These are phyloP conservation scores for Mionectes olivaceus DNA, from an alignment of 2,797 vertebrate genomes.

Conservation along the genomic window DNA sequence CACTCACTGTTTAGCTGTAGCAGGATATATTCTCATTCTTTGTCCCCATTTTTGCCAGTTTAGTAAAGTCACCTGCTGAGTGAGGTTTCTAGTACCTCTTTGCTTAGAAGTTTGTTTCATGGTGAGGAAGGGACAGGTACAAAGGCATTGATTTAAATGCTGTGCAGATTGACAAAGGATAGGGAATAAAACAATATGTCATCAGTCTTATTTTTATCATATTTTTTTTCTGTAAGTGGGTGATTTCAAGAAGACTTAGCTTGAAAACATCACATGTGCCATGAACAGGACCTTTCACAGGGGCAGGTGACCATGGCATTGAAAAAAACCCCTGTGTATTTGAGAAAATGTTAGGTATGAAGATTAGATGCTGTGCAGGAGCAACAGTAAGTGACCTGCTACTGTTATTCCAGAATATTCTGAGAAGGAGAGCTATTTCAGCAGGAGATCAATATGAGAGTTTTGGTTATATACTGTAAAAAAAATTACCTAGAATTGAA, in stretches of 20 bases:
- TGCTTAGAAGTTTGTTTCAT: background rate
- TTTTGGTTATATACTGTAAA: conserved; percentile 1
- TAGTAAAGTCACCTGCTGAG: background rate
- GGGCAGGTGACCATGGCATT: background rate
- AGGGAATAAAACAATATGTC: background rate
- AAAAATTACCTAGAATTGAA: background rate
- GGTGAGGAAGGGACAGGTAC: background rate
- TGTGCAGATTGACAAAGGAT: background rate
- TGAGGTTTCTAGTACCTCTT: background rate
- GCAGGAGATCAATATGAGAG: background rate
- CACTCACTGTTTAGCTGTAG: background rate
- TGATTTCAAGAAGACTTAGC: background rate
- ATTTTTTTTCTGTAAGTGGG: background rate
- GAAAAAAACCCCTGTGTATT: background rate
- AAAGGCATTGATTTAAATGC: background rate
- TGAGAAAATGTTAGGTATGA: background rate
- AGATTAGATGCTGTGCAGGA: background rate
- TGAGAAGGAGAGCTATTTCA: background rate
- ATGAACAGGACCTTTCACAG: background rate
- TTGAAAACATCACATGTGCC: background rate
- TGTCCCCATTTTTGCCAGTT: background rate
- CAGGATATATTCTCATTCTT: background rate
- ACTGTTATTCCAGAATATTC: background rate
- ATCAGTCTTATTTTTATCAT: background rate
- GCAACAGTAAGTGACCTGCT: background rate